A percentile compares a stretch with the other conserved stretches of the same genome.
phyloP scores from a whole-genome alignment of 1,140 invertebrate species.

The Zophobas morio region DNA sequence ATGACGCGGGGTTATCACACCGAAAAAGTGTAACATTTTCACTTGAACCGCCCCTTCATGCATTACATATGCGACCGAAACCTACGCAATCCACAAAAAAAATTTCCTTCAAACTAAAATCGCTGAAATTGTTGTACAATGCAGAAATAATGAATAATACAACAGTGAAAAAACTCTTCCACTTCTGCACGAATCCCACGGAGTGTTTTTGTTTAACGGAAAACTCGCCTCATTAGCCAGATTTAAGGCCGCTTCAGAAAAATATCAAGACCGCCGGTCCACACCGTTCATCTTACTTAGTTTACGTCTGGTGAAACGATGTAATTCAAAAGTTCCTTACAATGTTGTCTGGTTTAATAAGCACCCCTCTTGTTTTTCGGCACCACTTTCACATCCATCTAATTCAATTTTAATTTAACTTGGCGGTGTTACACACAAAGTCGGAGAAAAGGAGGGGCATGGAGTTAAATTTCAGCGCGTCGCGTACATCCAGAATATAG shows the following conservation, averaged over 20 bases:
- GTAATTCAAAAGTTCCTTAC: constrained; percentile 7
- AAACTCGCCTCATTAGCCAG: background rate
- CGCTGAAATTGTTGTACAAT: too few relatives aligned
- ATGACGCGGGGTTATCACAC: too few relatives aligned
- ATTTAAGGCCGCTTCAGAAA: background rate
- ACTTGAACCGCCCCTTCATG: too few relatives aligned
- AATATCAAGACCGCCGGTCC: background rate
- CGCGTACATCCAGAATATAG: background rate
- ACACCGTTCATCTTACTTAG: background rate
- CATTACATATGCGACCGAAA: too few relatives aligned
- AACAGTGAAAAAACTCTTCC: too few relatives aligned
- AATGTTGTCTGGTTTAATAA: constrained; percentile 6
- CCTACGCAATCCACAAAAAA: too few relatives aligned
- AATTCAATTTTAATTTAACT: constrained; percentile 30
- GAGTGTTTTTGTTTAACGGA: background rate
- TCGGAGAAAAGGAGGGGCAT: background rate
- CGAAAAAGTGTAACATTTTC: too few relatives aligned
- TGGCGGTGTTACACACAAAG: background rate
- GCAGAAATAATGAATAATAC: too few relatives aligned
- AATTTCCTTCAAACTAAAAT: too few relatives aligned
- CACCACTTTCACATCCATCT: constrained; percentile 13
- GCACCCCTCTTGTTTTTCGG: constrained; percentile 1
- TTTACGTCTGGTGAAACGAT: constrained; percentile 1
- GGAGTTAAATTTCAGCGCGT: background rate
- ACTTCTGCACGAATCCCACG: too few relatives aligned